Conservation (phyloP, 2,797 vertebrate genomes). For the Pseudomugil gertrudae region DNA sequence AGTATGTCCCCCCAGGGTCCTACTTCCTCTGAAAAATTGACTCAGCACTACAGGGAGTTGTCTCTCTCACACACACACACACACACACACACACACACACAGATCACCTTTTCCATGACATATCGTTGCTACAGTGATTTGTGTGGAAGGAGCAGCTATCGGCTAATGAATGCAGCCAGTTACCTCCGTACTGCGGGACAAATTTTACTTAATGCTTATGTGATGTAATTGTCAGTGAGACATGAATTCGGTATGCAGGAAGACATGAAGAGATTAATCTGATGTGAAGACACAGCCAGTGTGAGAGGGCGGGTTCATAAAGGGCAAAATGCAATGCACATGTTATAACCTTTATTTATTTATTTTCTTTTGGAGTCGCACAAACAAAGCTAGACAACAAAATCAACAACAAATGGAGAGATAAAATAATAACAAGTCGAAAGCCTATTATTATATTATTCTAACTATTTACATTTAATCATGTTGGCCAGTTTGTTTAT, state of each 20-base stretch:
- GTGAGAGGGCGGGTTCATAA: too few species aligned
- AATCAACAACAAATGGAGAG: too few species aligned
- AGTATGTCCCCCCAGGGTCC: conserved; percentile 57
- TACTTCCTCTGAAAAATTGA: conserved; percentile 76
- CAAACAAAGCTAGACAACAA: too few species aligned
- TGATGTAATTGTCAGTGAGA: neutral
- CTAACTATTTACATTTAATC: too few species aligned
- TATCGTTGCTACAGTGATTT: conserved; percentile 44
- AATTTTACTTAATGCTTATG: conserved; percentile 4
- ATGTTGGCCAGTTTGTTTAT: too few species aligned
- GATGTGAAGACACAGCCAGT: neutral
- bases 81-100: conserved; percentile 10
- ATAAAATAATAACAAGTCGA: too few species aligned
- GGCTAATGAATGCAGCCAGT: conserved; percentile 18
- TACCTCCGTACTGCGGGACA: conserved; percentile 15
- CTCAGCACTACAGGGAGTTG: conserved; percentile 64
- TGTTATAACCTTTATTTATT: too few species aligned
- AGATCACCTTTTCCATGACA: conserved; percentile 62
- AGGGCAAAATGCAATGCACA: too few species aligned
- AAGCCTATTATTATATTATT: too few species aligned
- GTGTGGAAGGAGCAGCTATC: conserved; percentile 36
- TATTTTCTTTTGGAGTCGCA: too few species aligned
- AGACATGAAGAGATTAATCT: neutral
- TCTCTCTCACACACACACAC: conserved; percentile 8
- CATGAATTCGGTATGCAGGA: neutral